phyloP scores from a whole-genome alignment of 2,797 vertebrate genomes.

The Takifugu ocellatus region DNA sequence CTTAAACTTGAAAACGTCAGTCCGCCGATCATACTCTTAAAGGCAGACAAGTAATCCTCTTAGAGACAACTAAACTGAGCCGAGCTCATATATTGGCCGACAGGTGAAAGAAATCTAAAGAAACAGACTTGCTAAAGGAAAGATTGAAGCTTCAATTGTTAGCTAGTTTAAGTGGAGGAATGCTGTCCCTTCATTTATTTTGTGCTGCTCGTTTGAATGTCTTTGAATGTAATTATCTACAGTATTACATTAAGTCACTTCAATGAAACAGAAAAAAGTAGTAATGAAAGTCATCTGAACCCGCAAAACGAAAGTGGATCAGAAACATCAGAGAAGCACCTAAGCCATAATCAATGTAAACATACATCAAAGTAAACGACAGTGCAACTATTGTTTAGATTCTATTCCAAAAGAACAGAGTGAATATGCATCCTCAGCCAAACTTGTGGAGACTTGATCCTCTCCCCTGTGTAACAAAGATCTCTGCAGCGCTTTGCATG shows the following conservation, averaged over 20 bases:
- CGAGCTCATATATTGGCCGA: constrained; percentile 13
- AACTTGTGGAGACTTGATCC: constrained; percentile 33
- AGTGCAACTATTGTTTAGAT: too few relatives aligned
- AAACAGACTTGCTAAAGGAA: not conserved
- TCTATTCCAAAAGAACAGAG: too few relatives aligned
- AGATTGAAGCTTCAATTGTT: too few relatives aligned
- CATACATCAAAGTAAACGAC: too few relatives aligned
- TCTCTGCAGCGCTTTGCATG: constrained; percentile 19
- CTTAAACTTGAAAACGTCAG: constrained; percentile 17
- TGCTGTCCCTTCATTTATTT: too few relatives aligned
- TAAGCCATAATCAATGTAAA: too few relatives aligned
- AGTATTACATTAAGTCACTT: not conserved
- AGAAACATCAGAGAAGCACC: too few relatives aligned
- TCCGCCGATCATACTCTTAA: constrained; percentile 28
- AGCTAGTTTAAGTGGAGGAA: too few relatives aligned
- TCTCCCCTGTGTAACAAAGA: constrained; percentile 15
- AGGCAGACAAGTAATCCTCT: constrained; percentile 41
- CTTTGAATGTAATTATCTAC: not conserved
- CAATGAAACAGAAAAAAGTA: too few relatives aligned
- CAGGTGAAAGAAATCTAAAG: constrained; percentile 7
- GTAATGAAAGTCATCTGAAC: too few relatives aligned
- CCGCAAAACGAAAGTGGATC: too few relatives aligned
- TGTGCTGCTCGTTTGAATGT: too few relatives aligned
- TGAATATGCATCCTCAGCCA: not conserved
- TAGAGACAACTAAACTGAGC: constrained; percentile 35